Evolutionary conservation across 2,888 invertebrate species (phyloP).

Genomic region (Netelia virgata): DNA sequence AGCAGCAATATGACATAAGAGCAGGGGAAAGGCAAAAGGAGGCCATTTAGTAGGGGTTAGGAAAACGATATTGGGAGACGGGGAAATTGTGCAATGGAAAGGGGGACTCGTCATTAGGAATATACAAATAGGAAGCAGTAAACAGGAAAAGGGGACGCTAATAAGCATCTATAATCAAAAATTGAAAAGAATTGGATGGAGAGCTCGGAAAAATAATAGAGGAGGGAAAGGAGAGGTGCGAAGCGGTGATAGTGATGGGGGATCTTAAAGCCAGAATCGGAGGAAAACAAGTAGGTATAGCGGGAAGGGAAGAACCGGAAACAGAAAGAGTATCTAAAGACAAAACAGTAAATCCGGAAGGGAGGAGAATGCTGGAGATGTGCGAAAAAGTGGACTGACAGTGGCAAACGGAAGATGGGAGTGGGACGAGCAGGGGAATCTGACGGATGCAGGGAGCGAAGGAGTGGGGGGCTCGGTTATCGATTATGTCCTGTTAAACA

Average conservation of each 20-base stretch:
- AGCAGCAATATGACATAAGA: conserved; percentile 5
- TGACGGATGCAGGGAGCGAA: conserved; percentile 5
- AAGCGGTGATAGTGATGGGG: conserved; percentile 14
- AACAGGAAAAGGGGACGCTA: neutral
- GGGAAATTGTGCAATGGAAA: conserved; percentile 20
- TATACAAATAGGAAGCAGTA: neutral
- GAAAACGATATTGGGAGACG: neutral
- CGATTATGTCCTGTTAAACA: conserved; percentile 27
- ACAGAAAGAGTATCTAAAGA: conserved; percentile 17
- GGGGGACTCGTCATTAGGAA: conserved; percentile 24
- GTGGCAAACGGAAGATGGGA: conserved; percentile 41
- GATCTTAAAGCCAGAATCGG: conserved; percentile 60
- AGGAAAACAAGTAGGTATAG: neutral
- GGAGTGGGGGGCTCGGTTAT: conserved; percentile 35
- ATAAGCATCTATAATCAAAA: conserved; percentile 8
- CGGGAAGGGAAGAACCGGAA: neutral
- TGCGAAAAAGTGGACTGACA: conserved; percentile 4
- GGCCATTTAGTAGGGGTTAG: conserved; percentile 48
- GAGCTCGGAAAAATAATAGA: neutral
- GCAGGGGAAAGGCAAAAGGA: conserved; percentile 37
- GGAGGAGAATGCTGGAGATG: neutral
- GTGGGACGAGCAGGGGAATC: conserved; percentile 3
- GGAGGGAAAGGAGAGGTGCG: neutral
- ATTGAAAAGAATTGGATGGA: neutral
- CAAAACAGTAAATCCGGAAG: conserved; percentile 21